Evolutionary conservation across 2,888 invertebrate species (phyloP).

Genomic region (Acholoe squamosa): DNA sequence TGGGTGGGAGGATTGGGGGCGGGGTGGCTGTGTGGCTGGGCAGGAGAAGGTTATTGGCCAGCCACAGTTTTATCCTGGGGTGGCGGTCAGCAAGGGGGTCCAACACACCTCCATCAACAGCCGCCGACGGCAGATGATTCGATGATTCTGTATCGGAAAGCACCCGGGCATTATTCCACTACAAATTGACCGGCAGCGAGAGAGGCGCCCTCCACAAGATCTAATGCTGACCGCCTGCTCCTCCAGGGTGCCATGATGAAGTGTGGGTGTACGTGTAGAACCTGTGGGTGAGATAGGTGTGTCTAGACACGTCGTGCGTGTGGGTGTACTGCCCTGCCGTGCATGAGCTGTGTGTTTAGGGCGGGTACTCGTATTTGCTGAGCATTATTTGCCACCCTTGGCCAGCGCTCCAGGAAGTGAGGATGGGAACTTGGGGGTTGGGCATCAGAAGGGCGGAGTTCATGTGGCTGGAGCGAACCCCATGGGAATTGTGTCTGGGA

Average conservation of each 20-base stretch:
- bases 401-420: no score
- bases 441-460: not conserved
- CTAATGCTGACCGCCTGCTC: not conserved
- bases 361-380: no score
- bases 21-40: not conserved
- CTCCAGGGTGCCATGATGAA: no score
- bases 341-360: no score
- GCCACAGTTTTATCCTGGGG: not conserved
- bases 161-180: not conserved
- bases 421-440: not conserved
- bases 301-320: no score
- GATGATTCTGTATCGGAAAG: not conserved
- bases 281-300: no score
- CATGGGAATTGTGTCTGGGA: not conserved
- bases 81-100: not conserved
- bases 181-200: not conserved
- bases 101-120: not conserved
- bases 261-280: no score
- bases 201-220: not conserved
- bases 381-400: no score
- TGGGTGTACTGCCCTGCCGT: no score
- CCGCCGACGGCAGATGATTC: not conserved
- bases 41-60: not conserved
- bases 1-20: not conserved
- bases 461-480: not conserved